Conservation (phyloP, 1,140 invertebrate species). For the Agrilus planipennis region DNA sequence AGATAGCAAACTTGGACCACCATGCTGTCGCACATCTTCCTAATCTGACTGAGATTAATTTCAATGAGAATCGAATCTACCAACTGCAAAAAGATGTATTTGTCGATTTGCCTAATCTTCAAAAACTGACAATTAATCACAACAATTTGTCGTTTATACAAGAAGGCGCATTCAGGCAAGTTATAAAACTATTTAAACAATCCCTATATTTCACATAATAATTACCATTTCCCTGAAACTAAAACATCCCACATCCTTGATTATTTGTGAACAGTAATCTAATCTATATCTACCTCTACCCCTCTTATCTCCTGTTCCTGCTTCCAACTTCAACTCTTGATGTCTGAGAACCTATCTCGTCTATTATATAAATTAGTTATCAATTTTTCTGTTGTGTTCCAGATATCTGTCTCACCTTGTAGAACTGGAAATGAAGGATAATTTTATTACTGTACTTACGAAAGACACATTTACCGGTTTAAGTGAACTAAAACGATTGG, state of each 20-base stretch:
- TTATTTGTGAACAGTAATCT: too few relatives aligned
- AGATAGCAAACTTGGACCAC: conserved; percentile 48
- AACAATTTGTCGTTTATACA: conserved; percentile 48
- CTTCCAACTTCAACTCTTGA: too few relatives aligned
- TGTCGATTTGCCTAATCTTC: conserved; percentile 41
- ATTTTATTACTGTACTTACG: conserved; percentile 42
- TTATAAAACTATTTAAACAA: too few relatives aligned
- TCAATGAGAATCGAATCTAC: conserved; percentile 46
- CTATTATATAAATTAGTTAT: too few relatives aligned
- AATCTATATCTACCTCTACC: too few relatives aligned
- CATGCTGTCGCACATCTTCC: conserved; percentile 50
- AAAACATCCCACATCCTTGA: too few relatives aligned
- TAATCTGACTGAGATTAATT: conserved; percentile 39
- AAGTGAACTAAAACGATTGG: conserved; percentile 37
- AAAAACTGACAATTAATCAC: conserved; percentile 40
- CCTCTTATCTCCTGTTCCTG: too few relatives aligned
- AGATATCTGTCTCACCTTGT: conserved; percentile 38
- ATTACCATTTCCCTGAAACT: too few relatives aligned
- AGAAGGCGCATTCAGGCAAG: conserved; percentile 42
- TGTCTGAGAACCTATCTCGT: too few relatives aligned
- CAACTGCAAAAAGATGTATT: conserved; percentile 48
- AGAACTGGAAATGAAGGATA: conserved; percentile 44
- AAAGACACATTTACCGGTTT: conserved; percentile 46
- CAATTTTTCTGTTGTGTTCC: too few relatives aligned
- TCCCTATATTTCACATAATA: too few relatives aligned